Conservation (phyloP, 1,140 invertebrate species). For the Drosophila bifasciata region DNA sequence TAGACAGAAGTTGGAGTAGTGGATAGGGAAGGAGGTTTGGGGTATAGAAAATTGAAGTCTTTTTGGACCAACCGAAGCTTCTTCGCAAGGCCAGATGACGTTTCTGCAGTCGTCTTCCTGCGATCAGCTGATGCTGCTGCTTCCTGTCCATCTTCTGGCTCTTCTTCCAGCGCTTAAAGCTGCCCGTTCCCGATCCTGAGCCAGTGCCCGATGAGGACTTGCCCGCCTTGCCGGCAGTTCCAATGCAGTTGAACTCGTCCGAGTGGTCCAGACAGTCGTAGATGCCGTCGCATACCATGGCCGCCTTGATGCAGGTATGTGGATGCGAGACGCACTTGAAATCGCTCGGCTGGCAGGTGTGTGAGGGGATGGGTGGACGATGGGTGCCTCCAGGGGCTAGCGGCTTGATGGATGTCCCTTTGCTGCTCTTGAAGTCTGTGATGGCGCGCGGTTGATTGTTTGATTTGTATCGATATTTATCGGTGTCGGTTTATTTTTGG, state of each 20-base stretch:
- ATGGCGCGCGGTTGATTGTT: slow-evolving; percentile 19
- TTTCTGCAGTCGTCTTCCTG: slow-evolving; percentile 20
- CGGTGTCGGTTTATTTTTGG: slow-evolving; percentile 7
- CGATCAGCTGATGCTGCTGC: slow-evolving; percentile 3
- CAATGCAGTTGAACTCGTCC: slow-evolving; percentile 89
- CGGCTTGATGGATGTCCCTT: slow-evolving; percentile 39
- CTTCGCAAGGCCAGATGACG: slow-evolving; percentile 36
- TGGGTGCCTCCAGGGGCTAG: slow-evolving; percentile 12
- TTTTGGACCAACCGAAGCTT: slow-evolving; percentile 63
- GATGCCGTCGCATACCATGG: slow-evolving; percentile 88
- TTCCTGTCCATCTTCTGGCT: slow-evolving; percentile 1
- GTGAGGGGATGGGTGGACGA: slow-evolving; percentile 19
- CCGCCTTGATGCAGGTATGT: slow-evolving; percentile 86
- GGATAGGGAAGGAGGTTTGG: neutral
- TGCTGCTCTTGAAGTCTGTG: slow-evolving; percentile 66
- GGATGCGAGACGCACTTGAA: slow-evolving; percentile 83
- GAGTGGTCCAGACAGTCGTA: slow-evolving; percentile 89
- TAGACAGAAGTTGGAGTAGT: neutral
- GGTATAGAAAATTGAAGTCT: slow-evolving; percentile 18
- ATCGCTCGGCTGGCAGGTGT: slow-evolving; percentile 73
- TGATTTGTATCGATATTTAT: slow-evolving; percentile 9
- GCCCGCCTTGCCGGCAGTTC: slow-evolving; percentile 8
- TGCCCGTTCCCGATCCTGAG: slow-evolving; percentile 8
- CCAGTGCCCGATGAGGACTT: neutral
- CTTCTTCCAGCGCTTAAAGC: slow-evolving; percentile 71